Evolutionary conservation across 2,113 vertebrate species (phyloP).

Genomic region (Poeciliopsis turrubarensis): DNA sequence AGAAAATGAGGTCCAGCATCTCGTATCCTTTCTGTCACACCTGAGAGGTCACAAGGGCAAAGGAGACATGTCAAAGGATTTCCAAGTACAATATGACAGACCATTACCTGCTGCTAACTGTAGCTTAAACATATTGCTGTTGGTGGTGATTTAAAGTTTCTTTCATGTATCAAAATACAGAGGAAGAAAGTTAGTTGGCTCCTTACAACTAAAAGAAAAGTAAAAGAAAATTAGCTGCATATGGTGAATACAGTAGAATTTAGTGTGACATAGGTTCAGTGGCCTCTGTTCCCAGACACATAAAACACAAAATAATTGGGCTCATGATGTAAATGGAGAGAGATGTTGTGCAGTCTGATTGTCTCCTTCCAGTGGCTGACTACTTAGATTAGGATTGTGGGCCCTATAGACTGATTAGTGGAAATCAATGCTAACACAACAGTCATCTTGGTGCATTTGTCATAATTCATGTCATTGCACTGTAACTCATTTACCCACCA

Average conservation of each 20-base stretch:
- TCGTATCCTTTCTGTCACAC: not conserved
- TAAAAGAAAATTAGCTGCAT: not conserved
- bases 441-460: constrained; percentile 36
- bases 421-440: constrained; percentile 59
- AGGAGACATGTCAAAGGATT: not conserved
- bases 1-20: not conserved
- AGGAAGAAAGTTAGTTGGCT: not conserved
- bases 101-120: not conserved
- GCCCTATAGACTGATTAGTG: constrained; percentile 43
- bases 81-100: not conserved
- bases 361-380: constrained; percentile 51
- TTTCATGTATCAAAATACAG: not conserved
- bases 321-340: constrained; percentile 51
- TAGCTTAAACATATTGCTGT: not conserved
- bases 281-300: constrained; percentile 24
- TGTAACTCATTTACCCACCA: constrained; percentile 10
- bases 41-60: not conserved
- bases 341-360: constrained; percentile 30
- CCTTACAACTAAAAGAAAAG: too few species aligned
- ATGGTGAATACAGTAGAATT: constrained; percentile 11
- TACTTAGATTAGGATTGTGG: constrained; percentile 33
- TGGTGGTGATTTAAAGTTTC: not conserved
- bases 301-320: constrained; percentile 22
- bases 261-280: not conserved
- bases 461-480: constrained; percentile 36